Evolutionary conservation across 1,140 invertebrate species (phyloP).

Genomic region (Drosophila baimaii): DNA sequence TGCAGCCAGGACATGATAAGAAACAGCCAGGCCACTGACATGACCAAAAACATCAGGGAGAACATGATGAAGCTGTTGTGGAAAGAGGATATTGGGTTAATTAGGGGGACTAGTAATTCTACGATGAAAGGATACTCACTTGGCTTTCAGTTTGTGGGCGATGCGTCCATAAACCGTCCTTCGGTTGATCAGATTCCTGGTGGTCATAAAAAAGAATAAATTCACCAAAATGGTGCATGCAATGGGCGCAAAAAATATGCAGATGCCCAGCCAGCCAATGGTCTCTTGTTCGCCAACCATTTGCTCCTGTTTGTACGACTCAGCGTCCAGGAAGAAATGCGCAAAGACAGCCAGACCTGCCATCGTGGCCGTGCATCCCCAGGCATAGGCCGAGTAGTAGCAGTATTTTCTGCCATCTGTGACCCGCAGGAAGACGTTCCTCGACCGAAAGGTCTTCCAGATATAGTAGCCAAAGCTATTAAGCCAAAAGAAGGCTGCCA

Average conservation of each 20-base stretch:
- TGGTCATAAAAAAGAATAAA: constrained; percentile 91
- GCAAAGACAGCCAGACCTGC: constrained; percentile 90
- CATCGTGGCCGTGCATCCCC: constrained; percentile 89
- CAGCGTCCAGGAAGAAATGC: constrained; percentile 91
- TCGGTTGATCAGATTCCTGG: constrained; percentile 90
- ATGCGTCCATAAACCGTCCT: constrained; percentile 93
- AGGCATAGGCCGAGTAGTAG: constrained; percentile 92
- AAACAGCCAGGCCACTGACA: constrained; percentile 90
- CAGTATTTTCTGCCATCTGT: constrained; percentile 93
- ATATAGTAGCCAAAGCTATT: constrained; percentile 93
- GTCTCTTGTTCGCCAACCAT: constrained; percentile 87
- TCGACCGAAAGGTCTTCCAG: constrained; percentile 93
- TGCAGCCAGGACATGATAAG: constrained; percentile 89
- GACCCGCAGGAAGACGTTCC: constrained; percentile 92
- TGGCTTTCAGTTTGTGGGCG: constrained; percentile 92
- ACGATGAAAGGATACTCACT: constrained; percentile 84
- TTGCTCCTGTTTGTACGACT: constrained; percentile 85
- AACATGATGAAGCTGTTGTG: constrained; percentile 91
- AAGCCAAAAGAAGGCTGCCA: constrained; percentile 93
- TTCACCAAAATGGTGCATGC: constrained; percentile 91
- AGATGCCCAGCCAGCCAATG: constrained; percentile 91
- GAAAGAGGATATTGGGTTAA: constrained; percentile 32
- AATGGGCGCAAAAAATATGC: constrained; percentile 91
- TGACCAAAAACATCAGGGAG: constrained; percentile 89
- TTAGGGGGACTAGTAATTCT: background rate